Percentiles rank a stretch among this genome's conserved stretches.
phyloP scores from a whole-genome alignment of 2,113 vertebrate genomes.

The Megatriorchis doriae region DNA sequence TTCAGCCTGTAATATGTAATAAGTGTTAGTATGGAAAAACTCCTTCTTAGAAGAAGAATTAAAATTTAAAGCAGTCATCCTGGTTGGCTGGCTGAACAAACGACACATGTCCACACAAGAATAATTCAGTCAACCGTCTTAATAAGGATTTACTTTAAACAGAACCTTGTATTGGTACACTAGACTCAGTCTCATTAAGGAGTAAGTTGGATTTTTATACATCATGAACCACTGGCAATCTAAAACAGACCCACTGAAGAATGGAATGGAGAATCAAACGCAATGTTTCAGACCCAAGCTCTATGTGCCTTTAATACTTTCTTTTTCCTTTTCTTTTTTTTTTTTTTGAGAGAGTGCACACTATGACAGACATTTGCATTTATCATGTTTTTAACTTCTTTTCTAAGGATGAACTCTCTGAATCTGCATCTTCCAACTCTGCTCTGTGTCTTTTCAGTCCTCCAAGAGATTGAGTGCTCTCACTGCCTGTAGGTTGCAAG shows the following conservation, averaged over 20 bases:
- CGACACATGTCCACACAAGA: slow-evolving; percentile 59
- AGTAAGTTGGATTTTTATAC: slow-evolving; percentile 67
- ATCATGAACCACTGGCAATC: slow-evolving; percentile 69
- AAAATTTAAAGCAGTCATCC: slow-evolving; percentile 13
- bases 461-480: slow-evolving; percentile 61
- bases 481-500: slow-evolving; percentile 47
- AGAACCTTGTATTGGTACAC: slow-evolving; percentile 71
- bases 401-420: slow-evolving; percentile 84
- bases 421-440: slow-evolving; percentile 80
- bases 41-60: slow-evolving; percentile 32
- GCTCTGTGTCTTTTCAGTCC: slow-evolving; percentile 87
- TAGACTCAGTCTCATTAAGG: slow-evolving; percentile 67
- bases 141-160: slow-evolving; percentile 69
- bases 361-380: slow-evolving; percentile 57
- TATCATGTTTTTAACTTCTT: slow-evolving; percentile 93
- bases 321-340: neutral
- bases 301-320: slow-evolving; percentile 77
- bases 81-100: slow-evolving; percentile 64
- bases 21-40: slow-evolving; percentile 17
- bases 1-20: neutral
- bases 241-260: slow-evolving; percentile 70
- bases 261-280: slow-evolving; percentile 73
- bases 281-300: slow-evolving; percentile 72
- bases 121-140: slow-evolving; percentile 64
- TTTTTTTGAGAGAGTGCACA: slow-evolving; percentile 28